Percentiles rank a stretch among this genome's conserved stretches.
Conservation (phyloP, 2,888 invertebrate species). For the Meteorus cinctellus region DNA sequence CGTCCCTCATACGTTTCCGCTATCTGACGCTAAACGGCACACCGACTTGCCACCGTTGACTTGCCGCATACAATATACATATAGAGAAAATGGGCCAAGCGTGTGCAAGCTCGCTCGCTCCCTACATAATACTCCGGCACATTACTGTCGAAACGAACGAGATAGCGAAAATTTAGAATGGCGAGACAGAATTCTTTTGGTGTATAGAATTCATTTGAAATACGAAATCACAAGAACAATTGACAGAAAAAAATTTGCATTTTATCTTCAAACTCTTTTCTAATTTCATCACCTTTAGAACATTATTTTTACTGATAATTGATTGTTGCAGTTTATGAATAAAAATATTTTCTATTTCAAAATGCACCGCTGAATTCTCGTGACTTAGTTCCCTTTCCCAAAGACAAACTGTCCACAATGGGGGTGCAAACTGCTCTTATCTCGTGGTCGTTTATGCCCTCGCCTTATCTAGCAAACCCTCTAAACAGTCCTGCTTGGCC, state of each 20-base stretch:
- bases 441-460: constrained; percentile 71
- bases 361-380: constrained; percentile 17
- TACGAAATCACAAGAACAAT: background rate
- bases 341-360: constrained; percentile 5
- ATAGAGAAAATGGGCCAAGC: constrained; percentile 28
- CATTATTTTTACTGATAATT: background rate
- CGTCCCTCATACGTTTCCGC: constrained; percentile 72
- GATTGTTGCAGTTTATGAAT: background rate
- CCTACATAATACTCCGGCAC: constrained; percentile 71
- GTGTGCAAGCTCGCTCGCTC: constrained; percentile 48
- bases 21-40: constrained; percentile 73
- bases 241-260: background rate
- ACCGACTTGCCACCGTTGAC: constrained; percentile 49
- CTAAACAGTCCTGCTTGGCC: constrained; percentile 56
- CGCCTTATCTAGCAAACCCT: constrained; percentile 66
- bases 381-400: constrained; percentile 54
- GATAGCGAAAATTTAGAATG: constrained; percentile 72
- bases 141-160: constrained; percentile 71
- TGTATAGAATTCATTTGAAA: background rate
- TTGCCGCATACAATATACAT: constrained; percentile 34
- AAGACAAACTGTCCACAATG: constrained; percentile 72
- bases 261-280: too few relatives aligned
- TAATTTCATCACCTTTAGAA: too few relatives aligned
- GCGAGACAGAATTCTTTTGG: constrained; percentile 67
- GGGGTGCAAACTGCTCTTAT: constrained; percentile 73